Evolutionary conservation across 2,113 vertebrate species (phyloP).

Genomic region (Suricata suricatta): DNA sequence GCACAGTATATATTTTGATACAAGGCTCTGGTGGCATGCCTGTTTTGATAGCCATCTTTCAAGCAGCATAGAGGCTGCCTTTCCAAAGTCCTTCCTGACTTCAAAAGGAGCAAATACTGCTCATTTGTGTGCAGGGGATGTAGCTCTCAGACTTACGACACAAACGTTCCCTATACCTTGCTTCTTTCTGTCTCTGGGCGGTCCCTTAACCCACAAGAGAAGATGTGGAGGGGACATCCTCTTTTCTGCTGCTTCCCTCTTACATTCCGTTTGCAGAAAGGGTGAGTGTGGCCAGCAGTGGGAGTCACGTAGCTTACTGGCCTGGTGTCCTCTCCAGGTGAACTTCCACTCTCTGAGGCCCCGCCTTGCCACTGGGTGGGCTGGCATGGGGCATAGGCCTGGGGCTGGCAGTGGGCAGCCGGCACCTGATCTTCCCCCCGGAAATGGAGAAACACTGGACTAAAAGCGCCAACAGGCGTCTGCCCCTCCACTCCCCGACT

Average conservation of each 20-base stretch:
- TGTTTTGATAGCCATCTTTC: not conserved
- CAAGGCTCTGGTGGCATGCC: not conserved
- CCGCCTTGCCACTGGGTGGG: not conserved
- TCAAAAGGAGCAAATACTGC: not conserved
- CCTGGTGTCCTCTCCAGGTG: not conserved
- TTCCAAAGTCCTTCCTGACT: not conserved
- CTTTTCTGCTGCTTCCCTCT: not conserved
- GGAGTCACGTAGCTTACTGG: not conserved
- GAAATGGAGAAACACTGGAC: constrained; percentile 24
- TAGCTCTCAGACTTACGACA: not conserved
- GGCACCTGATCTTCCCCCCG: not conserved
- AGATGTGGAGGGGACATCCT: not conserved
- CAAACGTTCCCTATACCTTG: not conserved
- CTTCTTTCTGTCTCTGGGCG: not conserved
- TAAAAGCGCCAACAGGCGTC: not conserved
- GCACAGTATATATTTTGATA: not conserved
- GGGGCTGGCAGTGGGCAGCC: accelerated
- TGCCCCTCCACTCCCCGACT: not conserved
- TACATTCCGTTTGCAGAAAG: not conserved
- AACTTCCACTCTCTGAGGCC: not conserved
- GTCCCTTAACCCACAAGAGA: not conserved
- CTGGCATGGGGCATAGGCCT: not conserved
- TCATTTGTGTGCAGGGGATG: not conserved
- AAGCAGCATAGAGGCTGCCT: not conserved
- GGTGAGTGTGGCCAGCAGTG: not conserved